Base-by-base conservation (phyloP, 2,888 invertebrate genomes). In the Octonoba sinensis region DNA sequence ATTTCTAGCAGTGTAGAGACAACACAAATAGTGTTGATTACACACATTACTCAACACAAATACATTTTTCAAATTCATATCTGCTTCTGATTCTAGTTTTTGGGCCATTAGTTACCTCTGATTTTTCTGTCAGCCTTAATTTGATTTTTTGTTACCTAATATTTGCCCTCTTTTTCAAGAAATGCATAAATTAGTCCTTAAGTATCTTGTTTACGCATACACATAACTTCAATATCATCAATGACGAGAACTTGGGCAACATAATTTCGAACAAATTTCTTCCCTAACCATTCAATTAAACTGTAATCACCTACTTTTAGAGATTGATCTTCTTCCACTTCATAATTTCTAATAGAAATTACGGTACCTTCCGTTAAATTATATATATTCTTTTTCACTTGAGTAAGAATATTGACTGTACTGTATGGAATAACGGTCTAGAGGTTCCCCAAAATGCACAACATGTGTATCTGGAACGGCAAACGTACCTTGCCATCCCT, bases 191-290 rank as follows among this genome's bases (percentile, higher is more conserved):
- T 57, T 57, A 57, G 15, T 57, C 57, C 18, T 57, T 11, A 20
- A 57, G 22, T 20, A 24, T 20, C 22, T n/a, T 57, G 22, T 20
- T 57, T 57, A 20, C 22, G 15, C 57, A 57, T 57, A 20, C 57
- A 57, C 18, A 57, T 12, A 57, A 57, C 57, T 57, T 57, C 57
- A n/a, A 57, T 54, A 54, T 57, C 57, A 57, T 57, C 22, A 57
- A 57, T 57, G 22, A 20, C 22, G 15, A 57, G 54, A 13, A 57
- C 57, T 4, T 57, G 57, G 18, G 20, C 22, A 15, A 57, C 57
- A 57, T 20, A 57, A 3, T 11, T 3, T 11, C 3, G 15, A 57
- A 57, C 57, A 20, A 24, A 20, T 22, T 57, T 18, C 15, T 22
- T 12, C 24, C 57, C 15, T 15, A 18, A 57, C 18, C 57, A 57